These are phyloP conservation scores for Micronycteris hirsuta DNA, from an alignment of 2,113 vertebrate species.

Conservation along the genomic window DNA sequence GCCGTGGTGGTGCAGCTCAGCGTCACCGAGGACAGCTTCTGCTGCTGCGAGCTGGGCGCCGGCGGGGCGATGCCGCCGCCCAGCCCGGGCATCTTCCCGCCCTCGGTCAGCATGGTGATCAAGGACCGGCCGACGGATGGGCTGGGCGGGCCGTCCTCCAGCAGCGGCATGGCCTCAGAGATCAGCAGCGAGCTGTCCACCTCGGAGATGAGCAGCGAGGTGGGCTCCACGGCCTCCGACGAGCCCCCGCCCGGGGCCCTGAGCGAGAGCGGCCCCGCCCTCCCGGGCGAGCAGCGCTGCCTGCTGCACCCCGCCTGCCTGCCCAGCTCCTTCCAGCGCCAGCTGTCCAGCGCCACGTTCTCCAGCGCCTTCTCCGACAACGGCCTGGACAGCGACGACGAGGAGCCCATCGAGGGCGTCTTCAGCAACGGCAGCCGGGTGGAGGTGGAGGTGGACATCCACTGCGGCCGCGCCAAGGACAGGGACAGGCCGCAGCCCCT, in stretches of 20 bases:
- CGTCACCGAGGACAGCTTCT: conserved; percentile 96
- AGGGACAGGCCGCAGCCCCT: conserved; percentile 75
- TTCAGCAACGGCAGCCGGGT: conserved; percentile 96
- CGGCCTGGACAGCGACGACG: conserved; percentile 95
- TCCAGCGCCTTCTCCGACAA: conserved; percentile 98
- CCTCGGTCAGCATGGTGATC: conserved; percentile 82
- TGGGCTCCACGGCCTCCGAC: conserved; percentile 96
- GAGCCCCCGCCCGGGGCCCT: conserved; percentile 88
- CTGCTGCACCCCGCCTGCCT: conserved; percentile 88
- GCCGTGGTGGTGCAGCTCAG: conserved; percentile 97
- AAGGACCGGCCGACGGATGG: conserved; percentile 85
- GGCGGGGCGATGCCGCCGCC: conserved; percentile 84
- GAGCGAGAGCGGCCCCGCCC: conserved; percentile 79
- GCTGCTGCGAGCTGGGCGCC: conserved; percentile 89
- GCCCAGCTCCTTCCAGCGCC: conserved; percentile 91
- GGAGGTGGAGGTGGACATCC: conserved; percentile 96
- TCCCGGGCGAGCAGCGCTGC: conserved; percentile 86
- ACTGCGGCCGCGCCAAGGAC: conserved; percentile 84
- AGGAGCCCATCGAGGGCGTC: conserved; percentile 96
- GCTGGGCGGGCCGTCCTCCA: conserved; percentile 86
- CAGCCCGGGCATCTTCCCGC: conserved; percentile 80
- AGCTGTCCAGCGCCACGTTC: conserved; percentile 97
- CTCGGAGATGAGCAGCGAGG: conserved; percentile 98
- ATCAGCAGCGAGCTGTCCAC: conserved; percentile 95
- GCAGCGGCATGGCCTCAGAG: conserved; percentile 90